Conservation (phyloP, 2,113 vertebrate genomes). For the Aythya baeri region DNA sequence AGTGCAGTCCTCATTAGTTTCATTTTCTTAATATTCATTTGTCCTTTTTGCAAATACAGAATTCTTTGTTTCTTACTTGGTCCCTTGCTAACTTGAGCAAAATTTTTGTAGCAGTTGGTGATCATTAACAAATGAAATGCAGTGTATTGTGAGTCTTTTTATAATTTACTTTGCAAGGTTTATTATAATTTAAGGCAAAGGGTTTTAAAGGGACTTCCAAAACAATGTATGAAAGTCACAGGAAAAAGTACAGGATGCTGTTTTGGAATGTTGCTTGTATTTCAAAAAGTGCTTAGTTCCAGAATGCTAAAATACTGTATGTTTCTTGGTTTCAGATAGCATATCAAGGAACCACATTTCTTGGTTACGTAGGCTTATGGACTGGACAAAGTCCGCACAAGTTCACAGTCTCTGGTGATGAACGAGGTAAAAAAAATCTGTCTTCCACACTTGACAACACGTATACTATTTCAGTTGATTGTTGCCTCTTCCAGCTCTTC, state of each 20-base stretch:
- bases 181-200: background rate
- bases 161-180: background rate
- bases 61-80: background rate
- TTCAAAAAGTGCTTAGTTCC: background rate
- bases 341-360: slow-evolving; percentile 89
- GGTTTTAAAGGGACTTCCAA: background rate
- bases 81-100: background rate
- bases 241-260: background rate
- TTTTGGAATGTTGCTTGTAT: rapidly evolving
- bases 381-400: slow-evolving; percentile 91
- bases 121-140: background rate
- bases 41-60: rapidly evolving
- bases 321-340: slow-evolving; percentile 75
- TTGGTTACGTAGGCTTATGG: slow-evolving; percentile 94
- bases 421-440: slow-evolving; percentile 80
- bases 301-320: background rate
- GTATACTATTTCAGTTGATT: rapidly evolving
- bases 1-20: rapidly evolving
- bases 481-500: background rate
- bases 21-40: background rate
- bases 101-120: background rate
- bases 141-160: background rate
- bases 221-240: background rate
- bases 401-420: slow-evolving; percentile 90
- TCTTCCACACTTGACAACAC: rapidly evolving